A percentile compares a stretch with the other conserved stretches of the same genome.
These are phyloP conservation scores for Myiagra hebetior DNA, from an alignment of 2,113 vertebrate species.

Conservation along the genomic window DNA sequence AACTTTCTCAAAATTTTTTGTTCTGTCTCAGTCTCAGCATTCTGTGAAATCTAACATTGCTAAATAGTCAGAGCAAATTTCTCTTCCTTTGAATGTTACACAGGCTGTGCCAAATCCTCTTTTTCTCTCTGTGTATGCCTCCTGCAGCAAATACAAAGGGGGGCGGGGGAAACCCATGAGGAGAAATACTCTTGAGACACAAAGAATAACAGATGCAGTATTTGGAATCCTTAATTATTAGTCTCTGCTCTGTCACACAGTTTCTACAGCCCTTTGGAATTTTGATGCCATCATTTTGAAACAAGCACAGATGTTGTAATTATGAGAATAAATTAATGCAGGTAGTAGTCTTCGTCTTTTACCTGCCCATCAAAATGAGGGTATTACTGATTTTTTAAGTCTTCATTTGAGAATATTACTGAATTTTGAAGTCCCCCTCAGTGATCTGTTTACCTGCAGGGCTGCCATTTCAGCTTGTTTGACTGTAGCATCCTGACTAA, in stretches of 20 bases:
- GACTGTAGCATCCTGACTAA: not conserved
- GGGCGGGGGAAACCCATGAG: not conserved
- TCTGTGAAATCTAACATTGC: not conserved
- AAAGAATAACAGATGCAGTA: not conserved
- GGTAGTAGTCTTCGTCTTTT: not conserved
- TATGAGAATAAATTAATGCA: not conserved
- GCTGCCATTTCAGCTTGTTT: not conserved
- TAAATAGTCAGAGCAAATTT: not conserved
- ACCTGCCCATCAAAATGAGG: not conserved
- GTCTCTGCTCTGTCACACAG: not conserved
- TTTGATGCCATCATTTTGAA: not conserved
- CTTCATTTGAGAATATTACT: not conserved
- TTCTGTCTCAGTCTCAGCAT: not conserved
- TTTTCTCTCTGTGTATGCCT: not conserved
- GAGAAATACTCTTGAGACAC: too few species aligned
- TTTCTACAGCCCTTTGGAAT: not conserved
- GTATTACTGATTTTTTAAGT: not conserved
- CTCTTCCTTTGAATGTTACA: not conserved
- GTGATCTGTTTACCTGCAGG: not conserved
- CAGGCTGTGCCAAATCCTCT: not conserved
- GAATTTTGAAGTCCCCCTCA: not conserved
- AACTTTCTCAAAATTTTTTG: not conserved
- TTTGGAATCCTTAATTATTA: not conserved
- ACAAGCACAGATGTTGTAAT: not conserved
- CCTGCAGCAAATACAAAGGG: not conserved